Percentiles rank a stretch among this genome's conserved stretches.
phyloP scores from a whole-genome alignment of 2,888 invertebrate species.

The Ommatoiulus sabulosus region DNA sequence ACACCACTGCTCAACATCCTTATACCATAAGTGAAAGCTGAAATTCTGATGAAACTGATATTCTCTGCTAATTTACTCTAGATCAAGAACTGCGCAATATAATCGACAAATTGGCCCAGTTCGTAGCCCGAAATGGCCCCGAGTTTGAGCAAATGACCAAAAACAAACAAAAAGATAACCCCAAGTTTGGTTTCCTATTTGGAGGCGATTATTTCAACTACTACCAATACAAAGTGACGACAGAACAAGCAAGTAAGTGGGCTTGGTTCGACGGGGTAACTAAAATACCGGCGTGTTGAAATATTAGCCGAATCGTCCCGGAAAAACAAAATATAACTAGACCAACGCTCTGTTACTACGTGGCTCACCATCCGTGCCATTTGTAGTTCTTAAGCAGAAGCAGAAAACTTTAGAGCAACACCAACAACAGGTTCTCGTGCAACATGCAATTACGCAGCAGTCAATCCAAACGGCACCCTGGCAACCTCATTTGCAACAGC shows the following conservation, averaged over 20 bases:
- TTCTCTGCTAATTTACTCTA: conserved; percentile 68
- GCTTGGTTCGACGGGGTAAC: conserved; percentile 38
- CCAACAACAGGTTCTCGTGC: conserved; percentile 63
- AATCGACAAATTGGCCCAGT: conserved; percentile 98
- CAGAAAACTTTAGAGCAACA: conserved; percentile 64
- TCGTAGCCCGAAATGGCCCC: conserved; percentile 99
- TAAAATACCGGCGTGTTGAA: conserved; percentile 47
- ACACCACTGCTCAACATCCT: not conserved
- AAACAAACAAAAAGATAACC: conserved; percentile 97
- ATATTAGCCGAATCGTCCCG: conserved; percentile 24
- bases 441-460: conserved; percentile 64
- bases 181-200: conserved; percentile 96
- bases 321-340: not conserved
- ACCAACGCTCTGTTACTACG: not conserved
- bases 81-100: conserved; percentile 96
- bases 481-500: conserved; percentile 66
- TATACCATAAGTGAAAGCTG: not conserved
- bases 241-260: conserved; percentile 84
- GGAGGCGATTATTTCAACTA: conserved; percentile 96
- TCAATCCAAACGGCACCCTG: conserved; percentile 64
- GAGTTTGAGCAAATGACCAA: conserved; percentile 99
- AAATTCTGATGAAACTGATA: not conserved
- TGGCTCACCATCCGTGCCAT: conserved; percentile 47
- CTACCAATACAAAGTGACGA: conserved; percentile 95
- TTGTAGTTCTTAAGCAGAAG: conserved; percentile 64